Evolutionary conservation across 2,888 invertebrate species (phyloP).

Genomic region (Parnassius smintheus): DNA sequence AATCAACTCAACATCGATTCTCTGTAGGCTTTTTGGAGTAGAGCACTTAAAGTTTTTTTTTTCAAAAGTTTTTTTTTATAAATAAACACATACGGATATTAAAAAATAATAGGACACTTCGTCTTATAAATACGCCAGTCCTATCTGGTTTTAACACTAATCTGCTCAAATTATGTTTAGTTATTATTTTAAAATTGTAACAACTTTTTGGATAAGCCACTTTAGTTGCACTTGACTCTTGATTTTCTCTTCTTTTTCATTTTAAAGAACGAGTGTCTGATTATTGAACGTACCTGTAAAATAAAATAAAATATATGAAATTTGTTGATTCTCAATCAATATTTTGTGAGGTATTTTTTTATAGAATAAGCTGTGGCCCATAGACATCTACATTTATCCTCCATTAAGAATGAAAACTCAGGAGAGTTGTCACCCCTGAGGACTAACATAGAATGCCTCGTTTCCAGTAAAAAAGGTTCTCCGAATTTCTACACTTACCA

Average conservation of each 20-base stretch:
- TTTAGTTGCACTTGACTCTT: conserved; percentile 34
- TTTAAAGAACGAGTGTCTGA: conserved; percentile 43
- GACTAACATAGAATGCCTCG: too few relatives aligned
- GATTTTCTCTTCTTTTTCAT: conserved; percentile 78
- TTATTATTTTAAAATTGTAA: conserved; percentile 36
- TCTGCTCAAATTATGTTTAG: conserved; percentile 31
- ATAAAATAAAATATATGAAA: conserved; percentile 34
- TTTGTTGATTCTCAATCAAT: too few relatives aligned
- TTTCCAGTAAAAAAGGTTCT: too few relatives aligned
- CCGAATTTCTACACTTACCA: too few relatives aligned
- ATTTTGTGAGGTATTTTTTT: too few relatives aligned
- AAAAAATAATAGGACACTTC: too few relatives aligned
- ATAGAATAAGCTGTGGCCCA: too few relatives aligned
- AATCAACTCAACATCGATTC: conserved; percentile 57
- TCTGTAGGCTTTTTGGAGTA: background rate
- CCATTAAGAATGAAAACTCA: too few relatives aligned
- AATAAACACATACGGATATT: background rate
- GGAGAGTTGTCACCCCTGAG: too few relatives aligned
- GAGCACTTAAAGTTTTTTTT: background rate
- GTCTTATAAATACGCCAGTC: conserved; percentile 48
- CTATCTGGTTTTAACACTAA: conserved; percentile 54
- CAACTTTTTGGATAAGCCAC: conserved; percentile 12
- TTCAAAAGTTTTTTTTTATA: background rate
- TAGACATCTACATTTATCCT: too few relatives aligned
- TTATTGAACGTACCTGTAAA: conserved; percentile 53